Base-by-base conservation (phyloP, 2,797 vertebrate species). In the Macrochelys suwanniensis region DNA sequence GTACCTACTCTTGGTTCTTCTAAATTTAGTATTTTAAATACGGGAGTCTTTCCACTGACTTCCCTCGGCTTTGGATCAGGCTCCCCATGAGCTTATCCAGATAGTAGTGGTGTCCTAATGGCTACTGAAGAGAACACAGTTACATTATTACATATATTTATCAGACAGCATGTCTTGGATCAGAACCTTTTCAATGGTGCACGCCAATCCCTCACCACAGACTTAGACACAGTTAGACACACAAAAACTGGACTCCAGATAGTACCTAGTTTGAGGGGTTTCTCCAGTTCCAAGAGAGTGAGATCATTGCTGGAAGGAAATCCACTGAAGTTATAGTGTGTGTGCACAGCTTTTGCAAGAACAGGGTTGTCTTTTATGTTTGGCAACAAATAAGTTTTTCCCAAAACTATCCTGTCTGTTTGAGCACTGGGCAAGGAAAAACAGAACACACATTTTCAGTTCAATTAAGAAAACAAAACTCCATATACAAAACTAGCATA, bases 1-100 rank as follows among this genome's bases (percentile, higher is more conserved):
- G 31, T 50, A 21, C 42, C 92, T 86, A 54, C 91, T 96, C 92
- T 90, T 93, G 86, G 47, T 59, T 94, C 84, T 71, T 71, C 93
- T 94, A 88, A 78, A 42, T 92, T 89, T 79, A 85, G 77, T 54
- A 54, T 54, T 54, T 54, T 54, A 25, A 54, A 54, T 76, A n/a
- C 28, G 86, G 33, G 50, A 84, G 47, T 51, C 49, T 83, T 92
- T 42, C 17, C 33, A 68, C 17, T 3, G 17, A 19, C n/a, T 68
- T 68, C 9, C 17, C 33, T 68, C n/a, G 37, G 65, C n/a, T 71
- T 71, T 71, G n/a, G 19, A 71, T 23, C 10, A 42, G n/a, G 19
- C 10, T 71, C n/a, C 5, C 17, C n/a, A 68, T 21, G 19, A 71
- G 37, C 37, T 42, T 12, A 71, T 42, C 37, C 10, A 71, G 19